Evolutionary conservation across 2,797 vertebrate genomes (phyloP).

Genomic region (Melopsittacus undulatus): DNA sequence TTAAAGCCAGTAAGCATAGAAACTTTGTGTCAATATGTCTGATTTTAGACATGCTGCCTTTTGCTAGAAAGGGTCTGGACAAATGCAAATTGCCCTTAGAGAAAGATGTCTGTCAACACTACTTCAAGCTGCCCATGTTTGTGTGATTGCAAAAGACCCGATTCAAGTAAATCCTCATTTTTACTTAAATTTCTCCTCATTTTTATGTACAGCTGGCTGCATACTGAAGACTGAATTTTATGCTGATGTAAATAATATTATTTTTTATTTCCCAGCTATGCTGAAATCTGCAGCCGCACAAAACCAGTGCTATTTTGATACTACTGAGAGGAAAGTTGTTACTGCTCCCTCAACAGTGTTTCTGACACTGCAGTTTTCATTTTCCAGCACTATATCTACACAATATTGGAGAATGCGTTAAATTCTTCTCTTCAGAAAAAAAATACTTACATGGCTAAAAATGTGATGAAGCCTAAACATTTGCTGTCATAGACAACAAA

Average conservation of each 20-base stretch:
- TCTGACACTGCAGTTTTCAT: slow-evolving; percentile 44
- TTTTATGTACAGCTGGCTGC: slow-evolving; percentile 43
- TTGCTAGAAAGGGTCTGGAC: neutral
- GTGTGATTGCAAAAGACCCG: neutral
- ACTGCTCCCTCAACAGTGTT: neutral
- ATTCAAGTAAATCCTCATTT: slow-evolving; percentile 19
- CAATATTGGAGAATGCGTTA: neutral
- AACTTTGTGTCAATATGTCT: neutral
- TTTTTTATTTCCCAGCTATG: slow-evolving; percentile 40
- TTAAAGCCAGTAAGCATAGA: neutral
- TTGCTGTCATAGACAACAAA: slow-evolving; percentile 31
- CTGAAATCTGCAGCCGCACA: slow-evolving; percentile 13
- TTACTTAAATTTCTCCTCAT: slow-evolving; percentile 11
- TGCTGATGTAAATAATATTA: slow-evolving; percentile 35
- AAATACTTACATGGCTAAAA: slow-evolving; percentile 5
- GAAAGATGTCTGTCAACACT: neutral
- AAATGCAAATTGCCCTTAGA: neutral
- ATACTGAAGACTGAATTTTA: slow-evolving; percentile 1
- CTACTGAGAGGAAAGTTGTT: slow-evolving; percentile 4
- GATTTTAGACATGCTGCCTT: neutral
- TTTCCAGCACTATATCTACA: neutral
- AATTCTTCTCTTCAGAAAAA: slow-evolving; percentile 23
- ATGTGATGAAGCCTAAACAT: slow-evolving; percentile 28
- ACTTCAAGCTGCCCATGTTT: neutral
- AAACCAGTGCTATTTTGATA: slow-evolving; percentile 17